Conservation (phyloP, 2,888 invertebrate genomes). For the Melolontha melolontha region DNA sequence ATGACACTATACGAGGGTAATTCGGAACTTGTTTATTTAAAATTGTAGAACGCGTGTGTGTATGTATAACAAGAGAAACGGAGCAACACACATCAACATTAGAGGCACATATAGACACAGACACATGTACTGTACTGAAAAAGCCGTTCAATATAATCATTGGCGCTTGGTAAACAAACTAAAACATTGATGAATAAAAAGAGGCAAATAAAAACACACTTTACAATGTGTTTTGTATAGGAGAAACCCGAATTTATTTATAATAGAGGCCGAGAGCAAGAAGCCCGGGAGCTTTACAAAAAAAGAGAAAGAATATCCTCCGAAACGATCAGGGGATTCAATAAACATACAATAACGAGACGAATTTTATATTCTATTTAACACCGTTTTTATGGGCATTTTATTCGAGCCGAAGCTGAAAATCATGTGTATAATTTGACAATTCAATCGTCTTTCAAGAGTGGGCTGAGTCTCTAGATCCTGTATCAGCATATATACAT, state of each 20-base stretch:
- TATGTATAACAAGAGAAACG: conserved; percentile 4
- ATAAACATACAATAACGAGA: conserved; percentile 42
- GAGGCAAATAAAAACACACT: conserved; percentile 6
- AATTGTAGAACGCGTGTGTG: conserved; percentile 4
- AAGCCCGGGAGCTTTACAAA: background rate
- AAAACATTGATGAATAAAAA: conserved; percentile 21
- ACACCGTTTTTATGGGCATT: conserved; percentile 45
- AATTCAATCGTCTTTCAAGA: conserved; percentile 41
- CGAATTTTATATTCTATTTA: conserved; percentile 45
- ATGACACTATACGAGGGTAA: conserved; percentile 21
- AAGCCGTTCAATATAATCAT: conserved; percentile 25
- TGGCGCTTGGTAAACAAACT: conserved; percentile 27
- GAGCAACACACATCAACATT: conserved; percentile 15
- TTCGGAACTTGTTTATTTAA: conserved; percentile 30
- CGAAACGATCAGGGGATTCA: conserved; percentile 28
- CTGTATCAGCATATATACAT: too few relatives aligned
- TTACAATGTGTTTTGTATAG: conserved; percentile 10
- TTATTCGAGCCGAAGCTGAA: conserved; percentile 38
- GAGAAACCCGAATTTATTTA: conserved; percentile 34
- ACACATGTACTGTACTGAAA: conserved; percentile 1
- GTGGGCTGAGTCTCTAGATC: too few relatives aligned
- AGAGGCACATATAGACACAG: conserved; percentile 2
- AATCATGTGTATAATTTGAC: conserved; percentile 46
- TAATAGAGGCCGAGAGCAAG: conserved; percentile 22
- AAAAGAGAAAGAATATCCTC: conserved; percentile 5